phyloP scores from a whole-genome alignment of 2,888 invertebrate genomes.

The Apotomis betuletana region DNA sequence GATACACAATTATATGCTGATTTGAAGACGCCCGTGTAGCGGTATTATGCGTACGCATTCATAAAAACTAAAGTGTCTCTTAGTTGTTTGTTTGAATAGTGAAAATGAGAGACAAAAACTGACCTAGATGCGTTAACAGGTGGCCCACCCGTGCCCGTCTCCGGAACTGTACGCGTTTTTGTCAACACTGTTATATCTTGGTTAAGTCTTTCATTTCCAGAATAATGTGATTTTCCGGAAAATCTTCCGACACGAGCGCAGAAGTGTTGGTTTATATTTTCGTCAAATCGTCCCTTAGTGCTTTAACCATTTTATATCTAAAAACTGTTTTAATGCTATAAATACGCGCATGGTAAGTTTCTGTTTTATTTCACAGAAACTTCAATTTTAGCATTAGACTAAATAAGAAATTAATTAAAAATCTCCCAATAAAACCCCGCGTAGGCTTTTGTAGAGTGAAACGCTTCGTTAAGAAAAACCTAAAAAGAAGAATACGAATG shows the following conservation, averaged over 20 bases:
- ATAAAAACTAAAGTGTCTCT: slow-evolving; percentile 52
- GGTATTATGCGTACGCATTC: slow-evolving; percentile 52
- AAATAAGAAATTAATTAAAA: too few relatives aligned
- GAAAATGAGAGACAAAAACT: slow-evolving; percentile 69
- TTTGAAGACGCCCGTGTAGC: slow-evolving; percentile 38
- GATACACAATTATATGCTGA: background rate
- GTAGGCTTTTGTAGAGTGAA: too few relatives aligned
- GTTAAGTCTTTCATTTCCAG: slow-evolving; percentile 32
- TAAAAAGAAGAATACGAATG: too few relatives aligned
- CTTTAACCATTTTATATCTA: background rate
- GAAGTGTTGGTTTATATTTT: background rate
- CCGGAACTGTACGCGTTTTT: slow-evolving; percentile 64
- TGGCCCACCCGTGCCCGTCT: slow-evolving; percentile 55
- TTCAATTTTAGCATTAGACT: too few relatives aligned
- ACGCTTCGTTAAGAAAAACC: too few relatives aligned
- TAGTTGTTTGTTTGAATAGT: slow-evolving; percentile 67
- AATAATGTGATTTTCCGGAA: slow-evolving; percentile 36
- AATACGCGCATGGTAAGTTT: too few relatives aligned
- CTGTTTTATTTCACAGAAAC: too few relatives aligned
- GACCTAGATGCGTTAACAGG: slow-evolving; percentile 71
- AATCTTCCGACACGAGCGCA: slow-evolving; percentile 23
- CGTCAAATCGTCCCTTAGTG: background rate
- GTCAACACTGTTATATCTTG: slow-evolving; percentile 52
- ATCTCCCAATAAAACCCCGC: too few relatives aligned
- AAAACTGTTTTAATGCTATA: too few relatives aligned